These are phyloP conservation scores for Phrixothrix hirtus DNA, from an alignment of 2,888 invertebrate genomes.

Conservation along the genomic window DNA sequence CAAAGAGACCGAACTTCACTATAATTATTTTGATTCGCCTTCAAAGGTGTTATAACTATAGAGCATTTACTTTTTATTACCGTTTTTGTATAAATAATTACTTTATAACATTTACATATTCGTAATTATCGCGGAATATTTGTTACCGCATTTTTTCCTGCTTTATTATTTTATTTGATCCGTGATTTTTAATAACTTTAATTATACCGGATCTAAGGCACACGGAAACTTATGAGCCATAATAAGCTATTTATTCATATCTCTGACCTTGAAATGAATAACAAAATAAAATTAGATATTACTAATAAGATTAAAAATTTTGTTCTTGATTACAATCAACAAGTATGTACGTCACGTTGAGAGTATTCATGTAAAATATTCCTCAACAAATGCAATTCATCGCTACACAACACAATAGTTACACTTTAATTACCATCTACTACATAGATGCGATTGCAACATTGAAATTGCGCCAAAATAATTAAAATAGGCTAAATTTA, in stretches of 20 bases:
- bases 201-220: not conserved
- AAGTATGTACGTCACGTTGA: too few species aligned
- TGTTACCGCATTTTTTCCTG: not conserved
- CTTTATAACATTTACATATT: not conserved
- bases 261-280: not conserved
- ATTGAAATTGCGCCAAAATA: too few species aligned
- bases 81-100: slow-evolving; percentile 3
- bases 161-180: not conserved
- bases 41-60: not conserved
- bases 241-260: not conserved
- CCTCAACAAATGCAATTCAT: too few species aligned
- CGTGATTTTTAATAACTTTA: not conserved
- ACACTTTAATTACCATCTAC: too few species aligned
- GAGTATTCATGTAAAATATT: too few species aligned
- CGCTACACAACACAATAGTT: too few species aligned
- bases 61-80: slow-evolving; percentile 1
- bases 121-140: not conserved
- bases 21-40: slow-evolving; percentile 1
- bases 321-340: not conserved
- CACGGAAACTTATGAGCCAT: not conserved
- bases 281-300: not conserved
- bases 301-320: not conserved
- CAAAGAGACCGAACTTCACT: not conserved
- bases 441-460: too few species aligned
- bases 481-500: too few species aligned